These are phyloP conservation scores for Bilobella aurantiaca DNA, from an alignment of 1,140 invertebrate species.

Conservation along the genomic window DNA sequence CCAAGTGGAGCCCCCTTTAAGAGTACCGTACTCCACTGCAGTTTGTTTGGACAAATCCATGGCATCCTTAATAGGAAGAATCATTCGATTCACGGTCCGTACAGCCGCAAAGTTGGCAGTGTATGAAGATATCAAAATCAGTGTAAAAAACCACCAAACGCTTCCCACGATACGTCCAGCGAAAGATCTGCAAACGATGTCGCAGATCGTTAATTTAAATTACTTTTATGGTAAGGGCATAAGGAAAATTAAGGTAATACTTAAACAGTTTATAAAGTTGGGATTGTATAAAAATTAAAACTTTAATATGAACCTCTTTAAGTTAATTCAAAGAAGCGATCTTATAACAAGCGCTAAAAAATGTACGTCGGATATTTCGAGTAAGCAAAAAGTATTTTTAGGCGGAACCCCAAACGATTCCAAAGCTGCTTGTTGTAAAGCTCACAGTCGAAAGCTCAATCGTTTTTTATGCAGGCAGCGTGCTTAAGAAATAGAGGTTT, in stretches of 20 bases:
- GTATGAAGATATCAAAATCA: slow-evolving; percentile 59
- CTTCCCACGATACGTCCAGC: slow-evolving; percentile 54
- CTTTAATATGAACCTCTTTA: no score
- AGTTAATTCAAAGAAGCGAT: no score
- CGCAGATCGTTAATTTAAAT: not conserved
- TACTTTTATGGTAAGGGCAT: not conserved
- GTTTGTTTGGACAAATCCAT: slow-evolving; percentile 55
- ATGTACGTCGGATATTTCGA: not conserved
- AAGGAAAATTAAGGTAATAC: no score
- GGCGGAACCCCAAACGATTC: no score
- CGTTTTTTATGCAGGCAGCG: not conserved
- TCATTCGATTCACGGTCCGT: slow-evolving; percentile 48
- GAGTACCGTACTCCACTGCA: slow-evolving; percentile 54
- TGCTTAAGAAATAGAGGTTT: no score
- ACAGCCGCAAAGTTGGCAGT: slow-evolving; percentile 53
- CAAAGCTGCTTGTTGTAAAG: no score
- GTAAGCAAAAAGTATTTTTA: no score
- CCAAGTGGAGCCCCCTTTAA: slow-evolving; percentile 50
- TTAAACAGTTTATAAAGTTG: no score
- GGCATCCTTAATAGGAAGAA: slow-evolving; percentile 52
- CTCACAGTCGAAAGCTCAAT: not conserved
- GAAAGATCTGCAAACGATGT: slow-evolving; percentile 43
- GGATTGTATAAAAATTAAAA: no score
- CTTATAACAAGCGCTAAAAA: not conserved
- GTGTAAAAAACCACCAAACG: slow-evolving; percentile 62